Conservation (phyloP, 2,113 vertebrate species). For the Caranx melampygus region DNA sequence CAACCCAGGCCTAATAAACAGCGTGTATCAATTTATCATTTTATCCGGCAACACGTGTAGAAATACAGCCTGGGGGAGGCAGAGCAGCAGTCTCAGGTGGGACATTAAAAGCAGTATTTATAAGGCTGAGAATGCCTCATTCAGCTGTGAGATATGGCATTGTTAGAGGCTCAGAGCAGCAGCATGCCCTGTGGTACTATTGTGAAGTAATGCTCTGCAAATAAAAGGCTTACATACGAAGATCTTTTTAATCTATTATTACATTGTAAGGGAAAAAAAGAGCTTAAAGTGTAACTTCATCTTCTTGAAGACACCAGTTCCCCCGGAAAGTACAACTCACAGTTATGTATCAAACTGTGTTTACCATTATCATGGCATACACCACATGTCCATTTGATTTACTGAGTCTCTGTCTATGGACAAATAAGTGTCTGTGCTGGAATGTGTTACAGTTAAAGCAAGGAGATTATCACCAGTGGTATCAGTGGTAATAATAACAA, state of each 20-base stretch:
- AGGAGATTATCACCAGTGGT: neutral
- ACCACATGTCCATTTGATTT: neutral
- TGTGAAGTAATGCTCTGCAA: constrained; percentile 65
- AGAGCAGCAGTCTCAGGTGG: constrained; percentile 65
- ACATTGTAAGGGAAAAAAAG: constrained; percentile 25
- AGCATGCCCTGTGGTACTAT: constrained; percentile 60
- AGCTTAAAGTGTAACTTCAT: constrained; percentile 37
- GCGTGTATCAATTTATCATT: constrained; percentile 69
- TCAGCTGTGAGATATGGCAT: constrained; percentile 68
- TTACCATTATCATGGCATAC: neutral
- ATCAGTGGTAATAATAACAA: constrained; percentile 21
- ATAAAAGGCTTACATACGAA: constrained; percentile 68
- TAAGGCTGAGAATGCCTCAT: constrained; percentile 72
- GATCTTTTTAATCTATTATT: constrained; percentile 68
- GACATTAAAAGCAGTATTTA: constrained; percentile 76
- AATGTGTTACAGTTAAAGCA: neutral
- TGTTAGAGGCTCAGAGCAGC: constrained; percentile 65
- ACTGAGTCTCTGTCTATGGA: neutral
- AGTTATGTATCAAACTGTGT: constrained; percentile 15
- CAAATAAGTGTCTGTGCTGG: neutral
- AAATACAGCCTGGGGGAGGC: constrained; percentile 59
- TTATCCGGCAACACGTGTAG: constrained; percentile 56
- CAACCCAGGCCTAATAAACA: constrained; percentile 71
- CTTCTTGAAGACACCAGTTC: constrained; percentile 33
- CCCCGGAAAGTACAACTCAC: neutral